Conservation (phyloP, 2,888 invertebrate species). For the Noctua fimbriata region DNA sequence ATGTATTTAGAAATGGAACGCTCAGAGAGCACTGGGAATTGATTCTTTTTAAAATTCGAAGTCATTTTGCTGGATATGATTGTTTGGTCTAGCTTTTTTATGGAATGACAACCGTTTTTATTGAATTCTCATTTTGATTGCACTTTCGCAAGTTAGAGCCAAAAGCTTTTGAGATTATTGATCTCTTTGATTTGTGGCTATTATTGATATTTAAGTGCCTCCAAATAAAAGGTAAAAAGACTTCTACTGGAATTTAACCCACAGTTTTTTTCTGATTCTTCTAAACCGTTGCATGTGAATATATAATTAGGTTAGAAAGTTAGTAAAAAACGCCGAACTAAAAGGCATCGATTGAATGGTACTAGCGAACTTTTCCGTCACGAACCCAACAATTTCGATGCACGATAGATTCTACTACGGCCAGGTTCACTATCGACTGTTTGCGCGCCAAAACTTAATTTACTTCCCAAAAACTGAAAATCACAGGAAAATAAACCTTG, state of each 20-base stretch:
- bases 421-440: slow-evolving; percentile 77
- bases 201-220: background rate
- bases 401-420: slow-evolving; percentile 87
- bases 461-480: slow-evolving; percentile 44
- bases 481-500: slow-evolving; percentile 70
- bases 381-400: slow-evolving; percentile 82
- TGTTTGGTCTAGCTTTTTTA: slow-evolving; percentile 39
- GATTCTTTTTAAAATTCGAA: slow-evolving; percentile 65
- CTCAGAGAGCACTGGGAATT: slow-evolving; percentile 59
- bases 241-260: background rate
- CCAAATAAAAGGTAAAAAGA: background rate
- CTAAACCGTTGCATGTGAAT: slow-evolving; percentile 75
- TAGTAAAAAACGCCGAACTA: slow-evolving; percentile 74
- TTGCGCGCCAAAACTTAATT: slow-evolving; percentile 66
- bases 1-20: slow-evolving; percentile 81
- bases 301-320: slow-evolving; percentile 83
- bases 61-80: slow-evolving; percentile 55
- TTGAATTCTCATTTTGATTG: slow-evolving; percentile 36
- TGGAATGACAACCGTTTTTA: slow-evolving; percentile 33
- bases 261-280: slow-evolving; percentile 31
- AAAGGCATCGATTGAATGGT: slow-evolving; percentile 85
- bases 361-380: slow-evolving; percentile 81
- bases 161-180: background rate
- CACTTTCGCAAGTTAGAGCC: background rate
- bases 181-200: background rate